Conservation (phyloP, 2,888 invertebrate genomes). For the Acheta domesticus region DNA sequence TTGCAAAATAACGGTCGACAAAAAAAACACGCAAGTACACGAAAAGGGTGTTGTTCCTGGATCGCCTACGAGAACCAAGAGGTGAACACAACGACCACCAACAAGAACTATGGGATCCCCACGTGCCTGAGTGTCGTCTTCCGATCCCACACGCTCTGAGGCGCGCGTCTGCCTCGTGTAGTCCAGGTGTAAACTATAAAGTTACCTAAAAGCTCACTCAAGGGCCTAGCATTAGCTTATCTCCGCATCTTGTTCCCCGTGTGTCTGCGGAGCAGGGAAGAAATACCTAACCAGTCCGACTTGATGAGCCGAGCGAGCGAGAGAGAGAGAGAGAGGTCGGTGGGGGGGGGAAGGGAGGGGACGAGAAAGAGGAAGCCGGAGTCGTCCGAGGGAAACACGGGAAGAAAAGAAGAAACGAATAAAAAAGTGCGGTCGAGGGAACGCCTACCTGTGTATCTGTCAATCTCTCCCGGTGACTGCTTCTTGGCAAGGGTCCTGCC, state of each 20-base stretch:
- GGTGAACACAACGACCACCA: neutral
- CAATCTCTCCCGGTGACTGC: neutral
- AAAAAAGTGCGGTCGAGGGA: neutral
- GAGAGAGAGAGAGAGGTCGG: neutral
- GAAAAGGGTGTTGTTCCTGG: too few relatives aligned
- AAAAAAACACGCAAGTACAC: neutral
- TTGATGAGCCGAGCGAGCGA: neutral
- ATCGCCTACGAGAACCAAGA: too few relatives aligned
- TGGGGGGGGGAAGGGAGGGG: neutral
- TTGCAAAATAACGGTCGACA: neutral
- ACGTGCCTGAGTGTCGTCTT: neutral
- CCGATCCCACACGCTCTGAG: neutral
- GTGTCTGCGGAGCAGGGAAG: neutral
- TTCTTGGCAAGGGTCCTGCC: neutral
- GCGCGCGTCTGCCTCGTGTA: neutral
- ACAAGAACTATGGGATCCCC: neutral
- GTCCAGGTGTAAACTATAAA: slow-evolving; percentile 26
- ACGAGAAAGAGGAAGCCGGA: neutral
- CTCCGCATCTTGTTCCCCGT: slow-evolving; percentile 19
- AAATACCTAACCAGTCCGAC: neutral
- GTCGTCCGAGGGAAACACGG: neutral
- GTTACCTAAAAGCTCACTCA: slow-evolving; percentile 26
- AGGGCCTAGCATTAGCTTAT: slow-evolving; percentile 23
- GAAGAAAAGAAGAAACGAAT: neutral
- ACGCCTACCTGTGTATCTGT: slow-evolving; percentile 18